Base-by-base conservation (phyloP, 64 coral and sea anemone species). In the Cladopsammia gracilis region DNA sequence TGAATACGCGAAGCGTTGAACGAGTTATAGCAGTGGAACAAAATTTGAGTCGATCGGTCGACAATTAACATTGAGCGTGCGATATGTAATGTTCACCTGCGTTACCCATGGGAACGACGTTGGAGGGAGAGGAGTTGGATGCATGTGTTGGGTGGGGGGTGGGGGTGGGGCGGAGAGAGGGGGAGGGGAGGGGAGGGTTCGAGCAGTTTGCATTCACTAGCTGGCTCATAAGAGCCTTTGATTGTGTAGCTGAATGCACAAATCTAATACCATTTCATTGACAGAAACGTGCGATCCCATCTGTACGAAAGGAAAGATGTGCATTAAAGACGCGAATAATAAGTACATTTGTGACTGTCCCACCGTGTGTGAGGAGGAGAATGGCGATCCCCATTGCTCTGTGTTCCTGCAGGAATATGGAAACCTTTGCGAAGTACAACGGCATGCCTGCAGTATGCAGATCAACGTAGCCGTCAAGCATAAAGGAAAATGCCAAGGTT, bases 341-440 rank as follows among this genome's bases (percentile, higher is more conserved):
- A 48, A 44, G 24, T 48, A 66, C 15, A 16, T 16, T 10, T 95
- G 94, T 48, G 53, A 75, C 19, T 95, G 94, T 65, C 94, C 94
- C 3, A 82, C 81, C 6, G 59, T 71, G 3, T 95, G 94, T 24
- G 64, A 76, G 46, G 52, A 76, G 26, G 52, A 87, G 4, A 23
- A 62, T 46, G 44, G 62, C 4, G 83, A 95, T 10, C 83, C 71
- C 8, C 74, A 84, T 22, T 95, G 94, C 18, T 80, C 89, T n/a
- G 94, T 87, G 50, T 95, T 87, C 64, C 72, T 90, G 25, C 14
- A 66, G 58, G 89, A 95, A 12, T 95, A 86, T 70, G 13, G 25
- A 70, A 95, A 87, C 58, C 84, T 83, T 23, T 95, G 94, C 52
- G 89, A 95, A 52, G 89, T 95, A 14, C 94, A 95, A 25, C 89